Evolutionary conservation across 2,888 invertebrate species (phyloP).

Genomic region (Amphipoea lucens): DNA sequence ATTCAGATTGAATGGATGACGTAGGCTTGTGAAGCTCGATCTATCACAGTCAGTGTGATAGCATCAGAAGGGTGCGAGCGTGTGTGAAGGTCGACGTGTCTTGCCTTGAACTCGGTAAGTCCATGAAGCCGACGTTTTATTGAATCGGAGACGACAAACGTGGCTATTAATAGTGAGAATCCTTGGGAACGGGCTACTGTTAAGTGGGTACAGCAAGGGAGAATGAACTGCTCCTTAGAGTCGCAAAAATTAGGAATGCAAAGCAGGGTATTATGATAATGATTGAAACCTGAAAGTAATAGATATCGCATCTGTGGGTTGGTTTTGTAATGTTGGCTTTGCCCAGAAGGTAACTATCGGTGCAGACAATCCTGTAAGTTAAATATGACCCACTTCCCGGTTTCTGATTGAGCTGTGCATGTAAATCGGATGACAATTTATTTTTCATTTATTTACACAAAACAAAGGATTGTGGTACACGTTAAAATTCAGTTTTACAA

Average conservation of each 20-base stretch:
- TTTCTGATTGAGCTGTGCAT: too few species aligned
- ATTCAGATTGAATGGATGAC: conserved; percentile 60
- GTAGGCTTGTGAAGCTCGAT: conserved; percentile 43
- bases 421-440: too few species aligned
- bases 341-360: not conserved
- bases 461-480: too few species aligned
- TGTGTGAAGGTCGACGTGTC: conserved; percentile 47
- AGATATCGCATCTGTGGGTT: not conserved
- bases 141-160: conserved; percentile 27
- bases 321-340: not conserved
- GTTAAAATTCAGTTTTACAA: too few species aligned
- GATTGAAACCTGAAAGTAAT: not conserved
- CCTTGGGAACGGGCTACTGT: not conserved
- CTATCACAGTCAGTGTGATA: conserved; percentile 62
- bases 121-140: conserved; percentile 17
- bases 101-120: conserved; percentile 23
- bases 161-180: not conserved
- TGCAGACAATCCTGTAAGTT: too few species aligned
- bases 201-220: not conserved
- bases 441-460: too few species aligned
- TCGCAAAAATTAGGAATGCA: not conserved
- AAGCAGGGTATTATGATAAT: not conserved
- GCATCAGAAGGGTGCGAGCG: conserved; percentile 48
- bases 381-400: too few species aligned
- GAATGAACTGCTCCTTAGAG: not conserved